Conservation (phyloP, 2,888 invertebrate genomes). For the Acrocyrtus sp. region DNA sequence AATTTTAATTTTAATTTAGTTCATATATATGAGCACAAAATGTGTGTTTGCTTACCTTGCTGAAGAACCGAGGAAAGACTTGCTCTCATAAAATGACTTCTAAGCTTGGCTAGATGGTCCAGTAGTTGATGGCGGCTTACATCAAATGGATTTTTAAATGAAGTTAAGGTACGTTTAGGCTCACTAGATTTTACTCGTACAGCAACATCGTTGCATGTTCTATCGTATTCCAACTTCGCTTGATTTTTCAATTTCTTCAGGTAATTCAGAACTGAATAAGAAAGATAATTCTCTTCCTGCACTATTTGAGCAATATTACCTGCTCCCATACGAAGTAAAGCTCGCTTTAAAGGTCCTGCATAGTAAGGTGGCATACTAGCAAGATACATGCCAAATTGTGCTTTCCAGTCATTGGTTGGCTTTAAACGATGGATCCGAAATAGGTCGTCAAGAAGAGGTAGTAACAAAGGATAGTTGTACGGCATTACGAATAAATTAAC, state of each 20-base stretch:
- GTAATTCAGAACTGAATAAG: constrained; percentile 93
- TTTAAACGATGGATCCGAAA: constrained; percentile 93
- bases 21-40: background rate
- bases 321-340: constrained; percentile 90
- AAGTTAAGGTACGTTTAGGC: constrained; percentile 65
- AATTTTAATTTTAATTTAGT: no score
- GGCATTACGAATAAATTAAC: constrained; percentile 98
- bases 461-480: constrained; percentile 95
- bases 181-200: constrained; percentile 67
- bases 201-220: constrained; percentile 77
- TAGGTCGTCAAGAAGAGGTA: constrained; percentile 92
- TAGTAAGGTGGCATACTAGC: constrained; percentile 98
- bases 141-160: constrained; percentile 94
- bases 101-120: constrained; percentile 94
- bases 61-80: constrained; percentile 55
- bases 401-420: constrained; percentile 91
- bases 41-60: constrained; percentile 52
- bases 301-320: constrained; percentile 85
- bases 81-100: constrained; percentile 90
- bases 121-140: constrained; percentile 88
- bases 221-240: constrained; percentile 90
- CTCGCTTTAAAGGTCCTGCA: constrained; percentile 86
- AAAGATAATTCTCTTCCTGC: constrained; percentile 94
- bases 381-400: constrained; percentile 92
- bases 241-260: constrained; percentile 95